Conservation (phyloP, 1,140 invertebrate genomes). For the Drosophila mayri region DNA sequence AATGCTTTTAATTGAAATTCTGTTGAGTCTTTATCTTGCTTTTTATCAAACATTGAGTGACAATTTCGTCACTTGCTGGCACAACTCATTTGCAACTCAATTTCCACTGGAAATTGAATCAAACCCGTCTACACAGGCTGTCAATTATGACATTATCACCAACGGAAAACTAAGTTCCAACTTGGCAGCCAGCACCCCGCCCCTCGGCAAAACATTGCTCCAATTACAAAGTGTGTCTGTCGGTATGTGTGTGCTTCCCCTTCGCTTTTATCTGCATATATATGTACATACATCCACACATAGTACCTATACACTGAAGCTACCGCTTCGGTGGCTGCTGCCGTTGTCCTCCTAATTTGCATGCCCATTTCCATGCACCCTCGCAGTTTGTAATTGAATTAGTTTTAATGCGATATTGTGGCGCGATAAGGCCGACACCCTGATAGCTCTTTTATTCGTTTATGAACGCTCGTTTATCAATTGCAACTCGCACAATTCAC, state of each 20-base stretch:
- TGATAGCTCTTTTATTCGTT: slow-evolving; percentile 38
- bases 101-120: slow-evolving; percentile 46
- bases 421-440: slow-evolving; percentile 49
- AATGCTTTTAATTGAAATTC: slow-evolving; percentile 9
- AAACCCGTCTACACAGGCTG: slow-evolving; percentile 43
- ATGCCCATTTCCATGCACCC: slow-evolving; percentile 42
- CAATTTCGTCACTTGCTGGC: slow-evolving; percentile 26
- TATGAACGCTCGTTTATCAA: slow-evolving; percentile 49
- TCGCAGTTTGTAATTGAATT: slow-evolving; percentile 73
- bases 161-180: slow-evolving; percentile 37
- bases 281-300: neutral
- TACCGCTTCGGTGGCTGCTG: slow-evolving; percentile 17
- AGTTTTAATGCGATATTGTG: slow-evolving; percentile 70
- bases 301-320: neutral
- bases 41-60: slow-evolving; percentile 33
- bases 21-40: slow-evolving; percentile 13
- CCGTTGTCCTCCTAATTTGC: slow-evolving; percentile 44
- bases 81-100: slow-evolving; percentile 47
- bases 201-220: slow-evolving; percentile 52
- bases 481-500: slow-evolving; percentile 64
- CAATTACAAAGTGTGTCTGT: slow-evolving; percentile 52
- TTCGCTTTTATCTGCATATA: slow-evolving; percentile 34
- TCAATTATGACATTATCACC: slow-evolving; percentile 62
- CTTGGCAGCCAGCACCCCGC: slow-evolving; percentile 12
- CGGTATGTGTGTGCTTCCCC: slow-evolving; percentile 5